Base-by-base conservation (phyloP, 2,113 vertebrate genomes). In the Cyprinodon variegatus region DNA sequence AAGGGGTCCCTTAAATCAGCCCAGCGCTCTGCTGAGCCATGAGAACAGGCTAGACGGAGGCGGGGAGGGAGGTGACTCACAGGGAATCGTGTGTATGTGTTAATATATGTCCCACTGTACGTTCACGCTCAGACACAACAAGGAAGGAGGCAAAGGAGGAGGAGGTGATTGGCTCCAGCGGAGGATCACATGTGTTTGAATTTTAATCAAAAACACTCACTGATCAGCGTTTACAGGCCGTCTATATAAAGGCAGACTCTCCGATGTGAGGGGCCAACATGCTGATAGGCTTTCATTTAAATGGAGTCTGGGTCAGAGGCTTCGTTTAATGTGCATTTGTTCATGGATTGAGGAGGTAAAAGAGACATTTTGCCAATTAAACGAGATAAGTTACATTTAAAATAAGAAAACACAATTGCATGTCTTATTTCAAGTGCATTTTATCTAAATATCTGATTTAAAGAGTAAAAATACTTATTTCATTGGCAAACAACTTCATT, bases 1-100 rank as follows among this genome's bases (percentile, higher is more conserved):
- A 88, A 90, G 85, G 73, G 29, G 78, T 53, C 88, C 88, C 85
- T 91, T 95, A 93, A 93, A 94, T 94, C 93, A 93, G 87, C 66
- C 75, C 50, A 62, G 83, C 20, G 72, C 75, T 83, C 83, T 78
- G 79, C 82, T 81, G 84, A 88, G 87, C 68, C 84, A 85, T 50
- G 83, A 84, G 76, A 76, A 73, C 67, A 43, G 65, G 70, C 72
- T 79, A 77, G 78, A 77, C 70, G 64, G 66, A 53, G 64, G 29
- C 36, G 0, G 60, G 60, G 66, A 65, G 68, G 65, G 46, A 65
- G 48, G 29, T 14, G 36, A 22, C 61, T 17, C 1, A 65, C 37
- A 70, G n/a, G 50, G 20, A 57, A 65, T 53, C 48, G 6, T n/a
- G 65, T 57, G 65, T 68, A 63, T 50, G 50, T 68, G 39, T 67